Base-by-base conservation (phyloP, 2,113 vertebrate species). In the Bombycilla garrulus region DNA sequence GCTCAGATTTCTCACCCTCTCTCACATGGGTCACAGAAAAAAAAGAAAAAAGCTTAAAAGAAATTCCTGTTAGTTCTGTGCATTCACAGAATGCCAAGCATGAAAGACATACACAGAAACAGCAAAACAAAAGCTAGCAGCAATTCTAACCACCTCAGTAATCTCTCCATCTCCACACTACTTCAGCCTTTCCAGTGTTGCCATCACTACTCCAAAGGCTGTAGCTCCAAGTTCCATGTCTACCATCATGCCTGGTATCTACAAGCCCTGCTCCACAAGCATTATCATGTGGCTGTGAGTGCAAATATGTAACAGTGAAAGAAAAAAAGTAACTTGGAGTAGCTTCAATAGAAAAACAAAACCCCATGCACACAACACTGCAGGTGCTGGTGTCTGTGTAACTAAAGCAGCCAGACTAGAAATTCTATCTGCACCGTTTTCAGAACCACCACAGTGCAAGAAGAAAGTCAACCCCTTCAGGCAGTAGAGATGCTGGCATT, bases 391-490 rank as follows among this genome's bases (percentile, higher is more conserved):
- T 56, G 35, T 10, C n/a, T 36, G 12, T 18, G 2, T 4, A 74
- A 58, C 12, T 28, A 24, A 64, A 76, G 15, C 40, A 50, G 45
- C 17, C 10, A 45, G 25, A 40, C 9, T 31, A 71, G 60, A 76
- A 81, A 60, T 69, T 11, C 0, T 4, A 66, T n/a, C 6, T 67
- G 40, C 22, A 38, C 12, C 0, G 0, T n/a, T 81, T 35, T 35
- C 71, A 57, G 15, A 62, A 71, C 18, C 22, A 61, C 7, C 31
- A 81, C 7, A 10, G 9, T 0, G 0, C 57, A 47, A 86, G 33
- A 23, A 56, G 64, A 53, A 31, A 50, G 28, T 4, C 3, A 4
- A 47, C 54, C 0, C 0, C 67, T 40, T 40, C 26, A 70, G 48
- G 66, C 4, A 8, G 77, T 40, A 69, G 31, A n/a, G 56, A 60